A percentile compares a stretch with the other conserved stretches of the same genome.
phyloP scores from a whole-genome alignment of 2,888 invertebrate genomes.

The Heliconius cydno region DNA sequence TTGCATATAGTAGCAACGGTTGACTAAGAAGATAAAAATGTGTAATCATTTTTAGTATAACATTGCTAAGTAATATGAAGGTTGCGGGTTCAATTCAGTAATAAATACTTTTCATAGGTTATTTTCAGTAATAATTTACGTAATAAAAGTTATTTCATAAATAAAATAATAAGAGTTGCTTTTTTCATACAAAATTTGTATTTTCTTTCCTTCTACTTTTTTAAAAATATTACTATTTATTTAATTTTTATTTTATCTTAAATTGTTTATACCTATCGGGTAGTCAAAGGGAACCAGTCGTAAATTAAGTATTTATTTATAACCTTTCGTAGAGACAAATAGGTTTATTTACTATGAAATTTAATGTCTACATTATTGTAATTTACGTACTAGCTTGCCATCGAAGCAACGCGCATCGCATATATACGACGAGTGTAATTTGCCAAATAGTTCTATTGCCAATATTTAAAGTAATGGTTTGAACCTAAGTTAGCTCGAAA shows the following conservation, averaged over 20 bases:
- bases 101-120: background rate
- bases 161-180: too few species aligned
- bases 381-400: conserved; percentile 13
- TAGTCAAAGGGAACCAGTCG: too few species aligned
- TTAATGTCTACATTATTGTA: conserved; percentile 2
- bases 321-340: background rate
- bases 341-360: conserved; percentile 18
- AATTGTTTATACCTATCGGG: too few species aligned
- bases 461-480: conserved; percentile 17
- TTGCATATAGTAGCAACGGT: too few species aligned
- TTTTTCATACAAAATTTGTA: too few species aligned
- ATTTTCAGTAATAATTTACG: background rate
- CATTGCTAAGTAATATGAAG: background rate
- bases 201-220: too few species aligned
- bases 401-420: conserved; percentile 19
- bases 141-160: background rate
- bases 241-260: too few species aligned
- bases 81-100: background rate
- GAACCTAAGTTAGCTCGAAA: background rate
- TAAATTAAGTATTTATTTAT: background rate
- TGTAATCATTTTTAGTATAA: background rate
- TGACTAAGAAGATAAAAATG: background rate
- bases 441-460: conserved; percentile 35
- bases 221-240: too few species aligned
- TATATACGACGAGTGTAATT: conserved; percentile 29